These are phyloP conservation scores for Capitulum mitella DNA, from an alignment of 2,888 invertebrate genomes.

Conservation along the genomic window DNA sequence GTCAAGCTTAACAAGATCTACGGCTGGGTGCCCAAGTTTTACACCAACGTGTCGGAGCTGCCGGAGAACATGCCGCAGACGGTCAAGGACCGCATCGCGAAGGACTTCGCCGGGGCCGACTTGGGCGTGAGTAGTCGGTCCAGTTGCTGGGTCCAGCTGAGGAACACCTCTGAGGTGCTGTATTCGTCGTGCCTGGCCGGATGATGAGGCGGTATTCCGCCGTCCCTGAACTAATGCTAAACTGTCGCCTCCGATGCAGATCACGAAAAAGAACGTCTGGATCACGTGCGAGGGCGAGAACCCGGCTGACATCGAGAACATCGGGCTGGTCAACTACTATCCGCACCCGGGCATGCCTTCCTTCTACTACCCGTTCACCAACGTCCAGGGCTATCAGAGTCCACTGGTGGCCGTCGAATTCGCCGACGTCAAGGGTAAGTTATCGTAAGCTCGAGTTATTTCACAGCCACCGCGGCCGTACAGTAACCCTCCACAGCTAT, in stretches of 20 bases:
- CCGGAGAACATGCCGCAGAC: conserved; percentile 68
- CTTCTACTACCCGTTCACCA: conserved; percentile 78
- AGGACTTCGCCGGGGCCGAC: conserved; percentile 39
- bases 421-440: conserved; percentile 69
- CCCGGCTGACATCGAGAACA: conserved; percentile 85
- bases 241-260: conserved; percentile 1
- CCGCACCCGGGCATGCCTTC: conserved; percentile 65
- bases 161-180: too few relatives aligned
- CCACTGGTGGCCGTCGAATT: conserved; percentile 84
- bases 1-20: conserved; percentile 95
- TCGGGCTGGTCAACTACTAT: conserved; percentile 72
- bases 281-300: conserved; percentile 92
- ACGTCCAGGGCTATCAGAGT: conserved; percentile 76
- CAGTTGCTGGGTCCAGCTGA: too few relatives aligned
- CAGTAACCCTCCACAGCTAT: too few relatives aligned
- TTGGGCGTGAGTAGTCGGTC: not conserved
- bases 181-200: too few relatives aligned
- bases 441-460: conserved; percentile 20
- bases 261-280: conserved; percentile 61
- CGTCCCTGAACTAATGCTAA: too few relatives aligned
- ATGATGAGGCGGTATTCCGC: too few relatives aligned
- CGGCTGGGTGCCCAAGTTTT: conserved; percentile 74
- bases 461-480: too few relatives aligned
- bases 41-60: conserved; percentile 60
- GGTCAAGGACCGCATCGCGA: conserved; percentile 61